These are phyloP conservation scores for Spialia ferax DNA, from an alignment of 2,888 invertebrate genomes.

Conservation along the genomic window DNA sequence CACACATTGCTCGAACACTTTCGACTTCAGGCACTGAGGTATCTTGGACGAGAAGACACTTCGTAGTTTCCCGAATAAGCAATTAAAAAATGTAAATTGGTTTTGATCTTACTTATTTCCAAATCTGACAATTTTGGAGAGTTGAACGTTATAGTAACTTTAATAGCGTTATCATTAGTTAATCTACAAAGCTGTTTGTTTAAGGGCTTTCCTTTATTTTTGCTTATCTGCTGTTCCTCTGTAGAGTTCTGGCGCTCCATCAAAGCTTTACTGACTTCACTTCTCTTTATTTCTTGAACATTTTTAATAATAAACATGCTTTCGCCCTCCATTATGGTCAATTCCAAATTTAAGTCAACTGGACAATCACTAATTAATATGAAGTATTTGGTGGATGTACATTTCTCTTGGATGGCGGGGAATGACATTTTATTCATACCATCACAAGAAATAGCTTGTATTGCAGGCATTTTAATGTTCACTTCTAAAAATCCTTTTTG, in stretches of 20 bases:
- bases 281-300: constrained; percentile 73
- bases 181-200: constrained; percentile 73
- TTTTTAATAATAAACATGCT: constrained; percentile 67
- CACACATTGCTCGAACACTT: too few species aligned
- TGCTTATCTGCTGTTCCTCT: constrained; percentile 57
- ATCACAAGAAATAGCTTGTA: constrained; percentile 73
- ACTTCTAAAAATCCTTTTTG: constrained; percentile 63
- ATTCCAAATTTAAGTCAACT: constrained; percentile 67
- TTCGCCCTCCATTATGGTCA: constrained; percentile 65
- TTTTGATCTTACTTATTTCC: constrained; percentile 64
- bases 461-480: constrained; percentile 68
- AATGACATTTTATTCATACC: constrained; percentile 71
- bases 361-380: constrained; percentile 75
- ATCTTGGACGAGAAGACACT: too few species aligned
- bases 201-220: constrained; percentile 59
- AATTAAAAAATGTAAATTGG: too few species aligned
- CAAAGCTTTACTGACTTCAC: constrained; percentile 70
- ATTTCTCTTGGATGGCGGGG: constrained; percentile 63
- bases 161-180: constrained; percentile 72
- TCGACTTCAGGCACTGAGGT: too few species aligned
- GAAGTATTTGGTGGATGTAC: constrained; percentile 61
- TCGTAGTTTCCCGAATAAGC: too few species aligned
- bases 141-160: constrained; percentile 66
- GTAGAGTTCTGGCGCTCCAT: constrained; percentile 60
- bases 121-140: constrained; percentile 66